phyloP scores from a whole-genome alignment of 2,888 invertebrate species.

The Rapana venosa region DNA sequence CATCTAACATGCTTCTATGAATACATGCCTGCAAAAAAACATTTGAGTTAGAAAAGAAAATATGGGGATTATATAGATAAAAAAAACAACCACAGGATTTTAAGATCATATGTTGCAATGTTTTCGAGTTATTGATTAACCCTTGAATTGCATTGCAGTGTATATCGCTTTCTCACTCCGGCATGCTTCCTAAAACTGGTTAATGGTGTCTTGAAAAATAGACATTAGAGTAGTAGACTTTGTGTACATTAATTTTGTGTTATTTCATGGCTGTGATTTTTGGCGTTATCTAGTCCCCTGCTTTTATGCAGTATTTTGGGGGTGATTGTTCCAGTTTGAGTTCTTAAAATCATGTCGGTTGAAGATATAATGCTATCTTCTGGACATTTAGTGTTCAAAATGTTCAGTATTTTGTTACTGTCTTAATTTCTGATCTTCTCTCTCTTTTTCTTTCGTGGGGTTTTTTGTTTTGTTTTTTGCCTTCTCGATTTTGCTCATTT shows the following conservation, averaged over 20 bases:
- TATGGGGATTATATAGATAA: neutral
- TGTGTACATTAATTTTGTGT: neutral
- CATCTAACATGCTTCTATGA: too few relatives aligned
- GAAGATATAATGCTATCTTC: too few relatives aligned
- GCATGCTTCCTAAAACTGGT: neutral
- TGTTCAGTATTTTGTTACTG: too few relatives aligned
- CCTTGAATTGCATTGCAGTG: neutral
- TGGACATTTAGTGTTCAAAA: too few relatives aligned
- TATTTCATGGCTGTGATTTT: conserved; percentile 11
- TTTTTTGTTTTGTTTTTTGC: too few relatives aligned
- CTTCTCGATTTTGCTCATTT: too few relatives aligned
- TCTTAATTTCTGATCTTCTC: too few relatives aligned
- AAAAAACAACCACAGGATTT: neutral
- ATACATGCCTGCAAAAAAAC: too few relatives aligned
- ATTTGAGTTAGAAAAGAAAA: too few relatives aligned
- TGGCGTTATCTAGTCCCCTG: conserved; percentile 2
- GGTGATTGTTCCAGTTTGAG: neutral
- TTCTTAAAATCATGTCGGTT: neutral
- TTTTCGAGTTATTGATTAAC: too few relatives aligned
- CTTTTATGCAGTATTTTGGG: conserved; percentile 5
- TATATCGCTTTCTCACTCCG: neutral
- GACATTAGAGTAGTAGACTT: neutral
- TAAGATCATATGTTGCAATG: too few relatives aligned
- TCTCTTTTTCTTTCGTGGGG: too few relatives aligned
- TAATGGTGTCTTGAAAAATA: neutral